Conservation (phyloP, 30 jellyfish, hydroid and myxozoan species). For the Hydractinia symbiolongicarpus region DNA sequence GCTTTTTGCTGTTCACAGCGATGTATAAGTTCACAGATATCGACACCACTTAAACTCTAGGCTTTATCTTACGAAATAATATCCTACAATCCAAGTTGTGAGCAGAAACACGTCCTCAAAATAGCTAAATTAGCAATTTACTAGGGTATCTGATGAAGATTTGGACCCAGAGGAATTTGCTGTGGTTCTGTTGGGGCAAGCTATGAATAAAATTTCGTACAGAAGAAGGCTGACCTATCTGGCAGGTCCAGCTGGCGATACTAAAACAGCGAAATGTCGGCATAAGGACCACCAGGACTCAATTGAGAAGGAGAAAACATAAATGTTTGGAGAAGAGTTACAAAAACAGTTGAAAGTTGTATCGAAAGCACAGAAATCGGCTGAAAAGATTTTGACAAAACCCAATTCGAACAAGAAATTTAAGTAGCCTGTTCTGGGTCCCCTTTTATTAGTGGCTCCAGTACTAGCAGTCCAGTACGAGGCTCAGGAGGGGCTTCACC, state of each 20-base stretch:
- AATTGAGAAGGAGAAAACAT: neutral
- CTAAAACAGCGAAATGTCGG: neutral
- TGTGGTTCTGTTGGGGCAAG: neutral
- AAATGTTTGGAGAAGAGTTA: neutral
- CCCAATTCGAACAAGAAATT: neutral
- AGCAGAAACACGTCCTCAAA: too few species aligned
- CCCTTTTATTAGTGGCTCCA: neutral
- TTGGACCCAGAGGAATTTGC: neutral
- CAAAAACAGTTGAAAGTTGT: neutral
- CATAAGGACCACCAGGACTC: neutral
- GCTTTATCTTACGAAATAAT: too few species aligned
- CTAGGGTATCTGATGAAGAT: neutral
- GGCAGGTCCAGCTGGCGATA: neutral
- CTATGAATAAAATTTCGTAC: neutral
- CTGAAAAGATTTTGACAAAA: neutral
- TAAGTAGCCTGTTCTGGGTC: neutral
- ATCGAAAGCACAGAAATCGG: neutral
- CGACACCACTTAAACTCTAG: too few species aligned
- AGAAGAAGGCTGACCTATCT: neutral
- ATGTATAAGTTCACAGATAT: too few species aligned
- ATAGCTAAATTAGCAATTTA: too few species aligned
- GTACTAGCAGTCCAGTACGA: neutral
- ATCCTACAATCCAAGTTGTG: too few species aligned
- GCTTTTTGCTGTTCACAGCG: too few species aligned
- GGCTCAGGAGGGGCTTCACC: neutral